Conservation (phyloP, 1,140 invertebrate genomes). For the Sycophila sp. region DNA sequence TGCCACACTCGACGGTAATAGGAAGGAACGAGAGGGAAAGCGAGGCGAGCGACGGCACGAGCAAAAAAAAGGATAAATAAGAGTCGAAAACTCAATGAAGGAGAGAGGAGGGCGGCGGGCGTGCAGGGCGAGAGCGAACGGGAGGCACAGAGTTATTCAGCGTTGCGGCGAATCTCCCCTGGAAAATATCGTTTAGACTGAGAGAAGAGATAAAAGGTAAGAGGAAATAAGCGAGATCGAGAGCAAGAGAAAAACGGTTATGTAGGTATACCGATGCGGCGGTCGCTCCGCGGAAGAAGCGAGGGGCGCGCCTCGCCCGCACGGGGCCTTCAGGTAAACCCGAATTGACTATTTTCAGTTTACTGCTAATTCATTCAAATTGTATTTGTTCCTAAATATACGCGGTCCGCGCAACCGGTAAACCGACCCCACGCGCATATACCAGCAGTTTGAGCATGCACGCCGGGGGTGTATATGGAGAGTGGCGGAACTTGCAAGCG, state of each 20-base stretch:
- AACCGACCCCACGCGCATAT: neutral
- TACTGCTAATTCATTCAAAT: conserved; percentile 66
- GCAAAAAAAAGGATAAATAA: neutral
- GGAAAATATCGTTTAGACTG: conserved; percentile 49
- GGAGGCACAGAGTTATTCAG: neutral
- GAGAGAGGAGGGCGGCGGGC: too few species aligned
- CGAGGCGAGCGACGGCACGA: neutral
- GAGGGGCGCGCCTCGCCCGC: too few species aligned
- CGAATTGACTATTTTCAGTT: conserved; percentile 55
- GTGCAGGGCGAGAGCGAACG: conserved; percentile 3
- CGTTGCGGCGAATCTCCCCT: conserved; percentile 16
- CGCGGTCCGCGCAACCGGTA: conserved; percentile 31
- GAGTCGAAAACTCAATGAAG: conserved; percentile 18
- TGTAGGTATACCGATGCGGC: neutral
- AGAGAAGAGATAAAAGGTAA: conserved; percentile 6
- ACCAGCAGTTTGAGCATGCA: neutral
- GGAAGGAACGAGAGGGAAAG: neutral
- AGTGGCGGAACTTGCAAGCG: conserved; percentile 13
- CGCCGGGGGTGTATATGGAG: neutral
- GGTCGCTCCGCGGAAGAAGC: too few species aligned
- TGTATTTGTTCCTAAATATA: conserved; percentile 61
- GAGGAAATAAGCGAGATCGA: conserved; percentile 13
- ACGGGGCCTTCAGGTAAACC: conserved; percentile 46
- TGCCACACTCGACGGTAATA: conserved; percentile 24
- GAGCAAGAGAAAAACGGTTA: conserved; percentile 23